Base-by-base conservation (phyloP, 2,113 vertebrate genomes). In the Thinocorus orbignyianus region DNA sequence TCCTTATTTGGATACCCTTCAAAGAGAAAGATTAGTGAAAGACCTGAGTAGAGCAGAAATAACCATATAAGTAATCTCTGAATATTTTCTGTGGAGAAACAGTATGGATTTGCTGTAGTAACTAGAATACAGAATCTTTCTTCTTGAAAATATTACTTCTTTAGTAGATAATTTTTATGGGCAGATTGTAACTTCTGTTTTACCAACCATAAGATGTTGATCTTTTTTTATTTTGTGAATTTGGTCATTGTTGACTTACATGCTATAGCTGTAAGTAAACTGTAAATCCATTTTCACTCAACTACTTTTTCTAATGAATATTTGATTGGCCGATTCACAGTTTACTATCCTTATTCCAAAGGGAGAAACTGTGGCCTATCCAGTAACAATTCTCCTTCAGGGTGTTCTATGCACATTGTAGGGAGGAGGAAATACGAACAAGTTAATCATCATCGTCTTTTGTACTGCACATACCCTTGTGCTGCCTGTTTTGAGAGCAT, bases 221-320 rank as follows among this genome's bases (percentile, higher is more conserved):
- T 39, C 17, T 57, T 83, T 46, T 55, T 13, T 89, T 81, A 25
- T 77, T 73, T 92, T 46, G 39, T 71, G 7, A 64, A 81, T 92
- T 86, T 58, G 70, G 30, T 96, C 25, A n/a, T 42, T 89, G 42
- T 91, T 95, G 33, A 79, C 77, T 95, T 93, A 93, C 55, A 51
- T 86, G 80, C 69, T 91, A 6, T 78, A 91, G 77, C 91, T 92
- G 81, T 97, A 89, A 97, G 84, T 60, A 91, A 96, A 69, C 89
- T 91, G 81, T 92, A 95, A 95, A 95, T 92, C 77, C 76, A 74
- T 88, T 97, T 94, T 89, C 83, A 79, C 31, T 92, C 88, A 95
- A 74, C 64, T 94, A 10, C 81, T 48, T 95, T 80, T 70, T 87
- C 3, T 2, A 60, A 55, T 84, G 10, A 62, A 55, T 44, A 22